Percentiles rank a stretch among this genome's conserved stretches.
Evolutionary conservation across 1,140 invertebrate genomes (phyloP).

Genomic region (Cotesia typhae): DNA sequence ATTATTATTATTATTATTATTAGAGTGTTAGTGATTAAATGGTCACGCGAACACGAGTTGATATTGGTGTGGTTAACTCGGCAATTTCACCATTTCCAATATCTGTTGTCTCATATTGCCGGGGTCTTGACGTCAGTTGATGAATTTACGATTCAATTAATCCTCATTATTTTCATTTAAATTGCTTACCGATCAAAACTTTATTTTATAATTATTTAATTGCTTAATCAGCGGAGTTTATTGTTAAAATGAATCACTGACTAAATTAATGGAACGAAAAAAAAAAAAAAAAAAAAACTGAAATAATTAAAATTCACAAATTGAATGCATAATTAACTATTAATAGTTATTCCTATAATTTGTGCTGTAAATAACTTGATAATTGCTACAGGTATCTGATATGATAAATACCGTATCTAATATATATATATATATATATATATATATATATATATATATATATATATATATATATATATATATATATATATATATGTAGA

Average conservation of each 20-base stretch:
- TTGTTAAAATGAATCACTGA: no score
- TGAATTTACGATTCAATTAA: slow-evolving; percentile 12
- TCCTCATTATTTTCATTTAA: slow-evolving; percentile 24
- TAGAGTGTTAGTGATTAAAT: slow-evolving; percentile 10
- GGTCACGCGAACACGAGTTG: slow-evolving; percentile 1
- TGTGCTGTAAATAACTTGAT: no score
- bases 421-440: neutral
- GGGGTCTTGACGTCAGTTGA: slow-evolving; percentile 3
- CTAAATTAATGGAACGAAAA: no score
- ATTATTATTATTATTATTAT: no score
- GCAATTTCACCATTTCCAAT: slow-evolving; percentile 21
- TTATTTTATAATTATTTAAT: slow-evolving; percentile 1
- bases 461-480: neutral
- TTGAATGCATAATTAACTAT: no score
- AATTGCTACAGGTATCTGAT: no score
- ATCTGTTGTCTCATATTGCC: slow-evolving; percentile 20
- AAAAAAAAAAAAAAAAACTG: no score
- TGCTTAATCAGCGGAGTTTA: no score
- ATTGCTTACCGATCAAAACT: neutral
- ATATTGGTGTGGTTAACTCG: slow-evolving; percentile 13
- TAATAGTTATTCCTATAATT: no score
- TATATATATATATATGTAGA: no score
- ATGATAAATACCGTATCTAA: neutral
- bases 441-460: no score
- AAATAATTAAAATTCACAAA: no score